Evolutionary conservation across 2,113 vertebrate genomes (phyloP), one percentile per base, ranked within the genome.

Genomic region (Cairina moschata): DNA sequence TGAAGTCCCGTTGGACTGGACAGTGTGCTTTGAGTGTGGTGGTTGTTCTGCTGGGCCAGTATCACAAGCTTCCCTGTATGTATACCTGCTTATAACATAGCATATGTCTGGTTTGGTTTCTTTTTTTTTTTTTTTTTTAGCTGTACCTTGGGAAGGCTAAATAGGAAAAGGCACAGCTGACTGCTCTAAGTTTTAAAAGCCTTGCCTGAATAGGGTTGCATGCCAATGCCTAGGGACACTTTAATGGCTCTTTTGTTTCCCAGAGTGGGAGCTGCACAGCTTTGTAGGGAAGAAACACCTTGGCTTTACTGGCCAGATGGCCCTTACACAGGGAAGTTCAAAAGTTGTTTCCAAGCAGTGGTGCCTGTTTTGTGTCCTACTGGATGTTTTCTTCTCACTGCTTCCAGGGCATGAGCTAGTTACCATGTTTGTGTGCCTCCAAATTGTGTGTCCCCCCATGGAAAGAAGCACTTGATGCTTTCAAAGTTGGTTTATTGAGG

Each of bases 181-280:
- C n/a, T 68, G 52, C 38, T 82, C 59, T 36, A 26, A 40, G 65
- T 84, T 83, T 83, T 75, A 34, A 88, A 77, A 92, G 60, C 40
- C 16, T 86, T 80, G 50, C 13, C 17, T 85, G n/a, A 88, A 42
- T 8, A 46, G 20, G 11, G 9, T 38, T 77, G n/a, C 17, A 31
- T 77, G 59, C 6, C 71, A 17, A 42, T 92, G 63, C 38, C 25
- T 54, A 42, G n/a, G n/a, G 79, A 38, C 3, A 6, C 17, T 71
- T 87, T 63, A 80, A 91, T 55, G 25, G 5, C 36, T 86, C 23
- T 60, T 66, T 66, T 72, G 42, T 52, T 91, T 66, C 59, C 32
- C 23, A 18, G 20, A 76, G 21, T 23, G 55, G 34, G 23, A 38
- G 31, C 75, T 79, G 48, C 31, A 6, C 66, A 44, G 18, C 28